Evolutionary conservation across 2,888 invertebrate genomes (phyloP), one percentile per base, ranked within the genome.

Genomic region (Harmothoe impar): DNA sequence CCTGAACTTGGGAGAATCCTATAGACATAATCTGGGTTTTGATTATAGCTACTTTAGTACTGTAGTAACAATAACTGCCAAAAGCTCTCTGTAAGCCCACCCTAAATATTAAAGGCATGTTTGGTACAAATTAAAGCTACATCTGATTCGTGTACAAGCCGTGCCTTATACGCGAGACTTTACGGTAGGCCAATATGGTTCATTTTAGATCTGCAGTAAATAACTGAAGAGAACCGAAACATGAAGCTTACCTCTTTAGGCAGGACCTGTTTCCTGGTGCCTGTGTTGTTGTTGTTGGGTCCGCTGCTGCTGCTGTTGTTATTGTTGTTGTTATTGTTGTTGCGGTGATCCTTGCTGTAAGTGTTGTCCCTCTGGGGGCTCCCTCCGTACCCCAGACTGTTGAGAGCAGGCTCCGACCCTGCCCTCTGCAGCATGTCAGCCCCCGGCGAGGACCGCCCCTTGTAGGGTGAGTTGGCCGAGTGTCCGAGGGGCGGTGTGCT

Each of bases 241-340:
- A n/a, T n/a, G 15, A 89, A 29, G 33, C 89, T 31, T 29, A 93
- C 93, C 93, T 93, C 93, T 91, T 93, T 93, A 0, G 93, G 93
- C 25, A 93, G 91, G 15, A 93, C 93, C 68, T 93, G 93, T 81
- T 93, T 93, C 89, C 92, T 29, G 33, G 31, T 54, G 23, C 78
- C 78, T 3, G 54, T 78, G 56, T 25, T 90, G 31, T 68, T 89
- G 7, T 35, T 68, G 3, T 54, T n/a, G 10, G 43, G 3, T 5
- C 25, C 51, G 56, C 35, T 90, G 31, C 35, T 89, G 31, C 25
- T 78, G 56, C 35, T 90, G 31, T 35, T 89, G n/a, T 72, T 68
- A 20, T 86, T 52, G 29, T 54, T 86, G 20, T 84, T 84, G 23
- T 52, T 86, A 20, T 86, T 56, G 52, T 29, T 86, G 56, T 56